Percentiles rank a stretch among this genome's conserved stretches.
These are phyloP conservation scores for Platanista minor DNA, from an alignment of 2,113 vertebrate species.

Conservation along the genomic window DNA sequence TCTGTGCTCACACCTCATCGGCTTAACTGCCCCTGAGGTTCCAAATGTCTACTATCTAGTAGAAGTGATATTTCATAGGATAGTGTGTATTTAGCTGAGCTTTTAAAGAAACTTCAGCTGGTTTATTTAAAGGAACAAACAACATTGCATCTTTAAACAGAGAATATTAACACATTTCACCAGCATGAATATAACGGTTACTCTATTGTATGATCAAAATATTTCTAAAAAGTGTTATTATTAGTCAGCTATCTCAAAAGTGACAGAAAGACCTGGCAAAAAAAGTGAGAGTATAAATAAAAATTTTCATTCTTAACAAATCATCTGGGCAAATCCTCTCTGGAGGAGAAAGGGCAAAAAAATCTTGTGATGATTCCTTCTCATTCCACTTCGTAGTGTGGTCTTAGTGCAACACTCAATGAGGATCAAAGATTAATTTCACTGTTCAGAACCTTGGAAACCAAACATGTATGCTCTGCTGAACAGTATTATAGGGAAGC, in stretches of 20 bases:
- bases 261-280: neutral
- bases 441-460: neutral
- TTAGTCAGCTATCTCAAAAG: neutral
- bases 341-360: neutral
- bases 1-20: neutral
- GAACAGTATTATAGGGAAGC: accelerated
- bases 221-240: neutral
- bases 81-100: neutral
- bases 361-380: neutral
- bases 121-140: neutral
- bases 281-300: neutral
- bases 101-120: neutral
- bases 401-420: neutral
- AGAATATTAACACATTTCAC: neutral
- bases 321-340: neutral
- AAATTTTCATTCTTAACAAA: neutral
- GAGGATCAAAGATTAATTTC: neutral
- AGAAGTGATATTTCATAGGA: neutral
- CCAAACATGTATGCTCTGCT: neutral
- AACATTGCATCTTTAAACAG: neutral
- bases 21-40: neutral
- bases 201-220: neutral
- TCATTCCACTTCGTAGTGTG: neutral
- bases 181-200: neutral
- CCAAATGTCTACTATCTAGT: neutral